These are phyloP conservation scores for Oreamnos americanus DNA, from an alignment of 2,113 vertebrate genomes.

Conservation along the genomic window DNA sequence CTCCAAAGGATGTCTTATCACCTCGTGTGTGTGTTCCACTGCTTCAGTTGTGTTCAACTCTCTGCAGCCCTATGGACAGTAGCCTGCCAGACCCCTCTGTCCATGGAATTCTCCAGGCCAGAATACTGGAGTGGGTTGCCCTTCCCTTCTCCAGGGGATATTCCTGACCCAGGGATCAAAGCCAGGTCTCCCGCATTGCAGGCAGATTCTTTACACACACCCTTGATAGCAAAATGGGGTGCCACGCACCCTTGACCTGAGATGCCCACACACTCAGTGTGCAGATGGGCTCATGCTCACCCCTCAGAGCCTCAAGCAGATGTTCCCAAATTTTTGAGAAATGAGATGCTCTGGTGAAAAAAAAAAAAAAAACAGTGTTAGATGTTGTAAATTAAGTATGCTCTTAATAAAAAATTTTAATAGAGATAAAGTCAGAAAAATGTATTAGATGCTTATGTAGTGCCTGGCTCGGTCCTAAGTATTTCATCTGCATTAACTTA, in stretches of 20 bases:
- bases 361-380: background rate
- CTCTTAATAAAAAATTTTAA: background rate
- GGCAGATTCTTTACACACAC: background rate
- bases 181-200: background rate
- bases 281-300: background rate
- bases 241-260: background rate
- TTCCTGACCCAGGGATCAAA: background rate
- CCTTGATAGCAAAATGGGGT: background rate
- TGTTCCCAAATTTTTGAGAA: background rate
- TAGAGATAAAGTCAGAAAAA: background rate
- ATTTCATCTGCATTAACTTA: accelerated
- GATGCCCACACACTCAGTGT: background rate
- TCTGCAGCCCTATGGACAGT: background rate
- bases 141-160: background rate
- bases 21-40: background rate
- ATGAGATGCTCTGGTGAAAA: background rate
- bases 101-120: background rate
- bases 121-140: background rate
- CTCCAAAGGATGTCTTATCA: background rate
- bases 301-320: background rate
- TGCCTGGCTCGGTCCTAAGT: accelerated
- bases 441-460: background rate
- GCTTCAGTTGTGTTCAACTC: background rate
- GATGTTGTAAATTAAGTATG: background rate
- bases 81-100: background rate